Base-by-base conservation (phyloP, 1,140 invertebrate genomes). In the Caenorhabditis briggsae region DNA sequence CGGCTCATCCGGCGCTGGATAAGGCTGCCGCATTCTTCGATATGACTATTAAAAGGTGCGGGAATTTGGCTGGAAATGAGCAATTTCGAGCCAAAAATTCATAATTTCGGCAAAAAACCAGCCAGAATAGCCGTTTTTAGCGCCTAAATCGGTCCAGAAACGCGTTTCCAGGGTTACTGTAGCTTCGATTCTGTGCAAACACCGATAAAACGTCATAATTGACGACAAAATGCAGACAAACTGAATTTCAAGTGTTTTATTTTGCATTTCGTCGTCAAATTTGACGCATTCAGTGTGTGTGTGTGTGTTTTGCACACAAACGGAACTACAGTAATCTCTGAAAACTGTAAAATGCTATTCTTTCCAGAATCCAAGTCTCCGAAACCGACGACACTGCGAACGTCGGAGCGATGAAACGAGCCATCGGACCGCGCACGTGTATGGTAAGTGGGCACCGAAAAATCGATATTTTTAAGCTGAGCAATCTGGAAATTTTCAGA, bases 1-100 rank as follows among this genome's bases (percentile, higher is more conserved):
- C 97, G 0, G 96, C 95, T 9, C 98, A 99, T 93, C 95, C 96
- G 2, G 97, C 97, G 1, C 99, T 99, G 93, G 96, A 98, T 90
- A 99, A 99, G 91, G 97, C 97, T 14, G 96, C 96, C 1, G 94
- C 95, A 89, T 96, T 96, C 91, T 95, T 99, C 58, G 95, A 95
- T 64, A 95, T 99, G 83, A 95, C 94, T 85, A 94, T 98, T n/a
- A 78, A 78, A n/a, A 78, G 70, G 46, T 78, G 25, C 6, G 33
- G 33, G 3, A 20, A 58, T n/a, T n/a, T 20, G 56, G 20, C 8
- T 20, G 20, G 20, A 58, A 58, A 58, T 58, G 56, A 5, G 33
- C 33, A 33, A 33, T 33, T 33, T 33, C 3, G 3, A 33, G 2
- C 9, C 9, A 53, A 53, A 58, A n/a, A 8, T 2, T 2, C 12